Percentiles rank a stretch among this genome's conserved stretches.
Evolutionary conservation across 2,113 vertebrate species (phyloP).

Genomic region (Oncorhynchus clarkii): DNA sequence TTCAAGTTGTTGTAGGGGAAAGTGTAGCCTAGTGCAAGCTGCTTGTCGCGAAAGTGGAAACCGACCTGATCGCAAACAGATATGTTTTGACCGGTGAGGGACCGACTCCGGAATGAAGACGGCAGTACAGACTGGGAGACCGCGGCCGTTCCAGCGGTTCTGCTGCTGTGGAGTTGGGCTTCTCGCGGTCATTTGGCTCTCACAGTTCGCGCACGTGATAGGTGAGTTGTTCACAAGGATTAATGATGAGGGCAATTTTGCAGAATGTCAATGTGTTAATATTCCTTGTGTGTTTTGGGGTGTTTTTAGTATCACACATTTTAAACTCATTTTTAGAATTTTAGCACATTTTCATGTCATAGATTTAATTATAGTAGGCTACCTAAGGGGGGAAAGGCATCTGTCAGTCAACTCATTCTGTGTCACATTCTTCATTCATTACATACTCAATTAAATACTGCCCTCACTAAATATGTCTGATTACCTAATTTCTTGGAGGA

Average conservation of each 20-base stretch:
- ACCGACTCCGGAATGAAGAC: constrained; percentile 70
- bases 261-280: not conserved
- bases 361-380: too few species aligned
- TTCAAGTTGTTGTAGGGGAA: constrained; percentile 26
- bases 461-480: not conserved
- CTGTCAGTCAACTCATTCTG: too few species aligned
- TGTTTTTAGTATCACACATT: too few species aligned
- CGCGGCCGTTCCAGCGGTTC: constrained; percentile 72
- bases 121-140: constrained; percentile 56
- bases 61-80: constrained; percentile 53
- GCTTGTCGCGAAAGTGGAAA: constrained; percentile 45
- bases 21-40: constrained; percentile 8
- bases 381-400: too few species aligned
- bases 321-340: too few species aligned
- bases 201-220: constrained; percentile 69
- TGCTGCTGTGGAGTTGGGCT: constrained; percentile 75
- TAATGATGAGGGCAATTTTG: not conserved
- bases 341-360: too few species aligned
- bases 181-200: constrained; percentile 68
- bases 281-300: too few species aligned
- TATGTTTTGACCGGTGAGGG: constrained; percentile 59
- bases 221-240: constrained; percentile 58
- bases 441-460: too few species aligned
- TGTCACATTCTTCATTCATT: too few species aligned
- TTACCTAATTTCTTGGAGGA: not conserved